Evolutionary conservation across 2,113 vertebrate genomes (phyloP), one percentile per base, ranked within the genome.

Genomic region (Corvus moneduloides): DNA sequence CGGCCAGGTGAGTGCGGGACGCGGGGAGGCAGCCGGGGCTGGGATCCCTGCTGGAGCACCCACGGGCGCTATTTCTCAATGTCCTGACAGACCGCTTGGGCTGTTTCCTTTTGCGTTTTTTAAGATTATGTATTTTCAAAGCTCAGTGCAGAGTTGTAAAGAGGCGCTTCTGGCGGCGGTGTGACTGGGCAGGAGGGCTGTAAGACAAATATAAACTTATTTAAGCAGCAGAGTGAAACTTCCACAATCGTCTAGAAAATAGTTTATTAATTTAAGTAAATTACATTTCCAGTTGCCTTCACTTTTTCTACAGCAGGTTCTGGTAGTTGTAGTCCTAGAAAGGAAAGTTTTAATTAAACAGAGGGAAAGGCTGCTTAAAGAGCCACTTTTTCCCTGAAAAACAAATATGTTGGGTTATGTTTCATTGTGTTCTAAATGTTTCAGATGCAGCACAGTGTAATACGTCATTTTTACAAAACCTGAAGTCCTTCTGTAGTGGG

Each of bases 1-100:
- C 14, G 56, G 74, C 55, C 23, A 13, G 97, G 97, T 98, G 97
- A 90, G 98, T 91, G 81, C 9, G 11, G 59, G 41, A 10, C 12
- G 17, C 28, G 46, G 33, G 37, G 18, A 5, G 44, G 16, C 1
- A 2, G n/a, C 28, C 2, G 6, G 33, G 55, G 61, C 66, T 13
- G 43, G 30, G 23, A 82, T 82, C 18, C 0, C 15, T 33, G 69
- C 37, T 4, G 22, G 24, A 22, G 79, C 69, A 43, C 85, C 63
- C 71, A 0, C 1, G 21, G 69, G 14, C 1, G 2, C 18, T 54
- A 0, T 63, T 90, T 78, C 74, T 78, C 74, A 33, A 5, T 4
- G 6, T 20, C 33, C 62, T 17, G 74, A 3, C 10, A 0, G 2
- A 0, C 44, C 30, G 61, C 16, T 0, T 0, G 41, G 44, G 37